Evolutionary conservation across 2,888 invertebrate species (phyloP).

Genomic region (Brenthis hecate): DNA sequence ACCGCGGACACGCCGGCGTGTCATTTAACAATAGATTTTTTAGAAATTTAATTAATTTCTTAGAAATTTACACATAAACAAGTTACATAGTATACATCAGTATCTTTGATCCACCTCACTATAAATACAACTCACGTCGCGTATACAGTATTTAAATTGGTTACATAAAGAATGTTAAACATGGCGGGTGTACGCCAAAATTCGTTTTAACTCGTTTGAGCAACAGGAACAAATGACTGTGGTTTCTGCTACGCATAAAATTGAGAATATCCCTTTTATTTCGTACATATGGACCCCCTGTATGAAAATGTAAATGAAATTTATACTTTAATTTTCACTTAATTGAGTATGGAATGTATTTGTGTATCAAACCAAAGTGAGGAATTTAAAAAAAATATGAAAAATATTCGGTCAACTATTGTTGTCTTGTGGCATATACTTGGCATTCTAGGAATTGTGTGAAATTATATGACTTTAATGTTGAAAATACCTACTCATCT

Average conservation of each 20-base stretch:
- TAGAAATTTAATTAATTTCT: too few species aligned
- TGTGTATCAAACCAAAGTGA: background rate
- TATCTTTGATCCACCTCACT: background rate
- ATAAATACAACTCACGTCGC: background rate
- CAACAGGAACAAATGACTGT: constrained; percentile 65
- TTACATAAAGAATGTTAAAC: constrained; percentile 61
- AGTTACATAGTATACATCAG: background rate
- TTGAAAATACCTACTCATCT: too few species aligned
- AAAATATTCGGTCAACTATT: background rate
- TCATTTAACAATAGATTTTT: background rate
- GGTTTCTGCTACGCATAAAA: constrained; percentile 60
- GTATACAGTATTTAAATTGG: constrained; percentile 44
- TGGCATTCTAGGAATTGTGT: too few species aligned
- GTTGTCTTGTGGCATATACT: too few species aligned
- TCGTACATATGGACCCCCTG: constrained; percentile 44
- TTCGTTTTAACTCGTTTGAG: constrained; percentile 63
- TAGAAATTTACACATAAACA: too few species aligned
- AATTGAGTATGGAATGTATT: constrained; percentile 19
- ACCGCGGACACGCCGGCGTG: too few species aligned
- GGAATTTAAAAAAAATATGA: background rate
- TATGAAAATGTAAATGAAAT: constrained; percentile 38
- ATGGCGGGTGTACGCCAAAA: constrained; percentile 46
- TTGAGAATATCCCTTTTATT: constrained; percentile 49
- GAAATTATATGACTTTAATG: too few species aligned
- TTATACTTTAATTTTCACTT: constrained; percentile 23